A percentile compares a stretch with the other conserved stretches of the same genome.
Evolutionary conservation across 2,113 vertebrate genomes (phyloP).

Genomic region (Sebastes fasciatus): DNA sequence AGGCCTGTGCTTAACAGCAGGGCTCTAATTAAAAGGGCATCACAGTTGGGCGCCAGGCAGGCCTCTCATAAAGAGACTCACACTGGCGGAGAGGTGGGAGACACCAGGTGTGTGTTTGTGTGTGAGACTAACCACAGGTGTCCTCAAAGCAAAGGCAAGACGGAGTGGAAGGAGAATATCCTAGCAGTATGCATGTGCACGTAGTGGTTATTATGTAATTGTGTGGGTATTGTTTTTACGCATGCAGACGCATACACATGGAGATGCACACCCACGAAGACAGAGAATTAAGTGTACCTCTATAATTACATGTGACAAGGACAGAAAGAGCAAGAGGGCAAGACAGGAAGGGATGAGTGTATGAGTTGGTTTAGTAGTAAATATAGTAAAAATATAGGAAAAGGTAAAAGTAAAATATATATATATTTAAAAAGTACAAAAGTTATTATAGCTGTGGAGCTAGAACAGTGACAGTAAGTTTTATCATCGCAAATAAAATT

Average conservation of each 20-base stretch:
- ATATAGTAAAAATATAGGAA: neutral
- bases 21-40: conserved; percentile 81
- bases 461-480: no score
- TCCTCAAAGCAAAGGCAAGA: conserved; percentile 20
- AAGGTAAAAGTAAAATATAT: no score
- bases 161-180: conserved; percentile 10
- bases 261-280: neutral
- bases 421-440: no score
- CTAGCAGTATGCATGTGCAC: neutral
- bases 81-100: conserved; percentile 59
- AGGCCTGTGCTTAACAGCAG: conserved; percentile 73
- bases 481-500: no score
- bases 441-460: no score
- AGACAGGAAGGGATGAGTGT: neutral
- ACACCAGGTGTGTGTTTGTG: conserved; percentile 49
- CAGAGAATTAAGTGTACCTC: neutral
- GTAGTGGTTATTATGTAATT: neutral
- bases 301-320: conserved; percentile 6
- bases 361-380: neutral
- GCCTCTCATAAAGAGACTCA: conserved; percentile 65
- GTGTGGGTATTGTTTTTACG: neutral
- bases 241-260: conserved; percentile 1
- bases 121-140: conserved; percentile 43
- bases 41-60: conserved; percentile 71
- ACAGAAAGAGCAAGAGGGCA: neutral